Base-by-base conservation (phyloP, 2,113 vertebrate species). In the Sminthopsis crassicaudata region DNA sequence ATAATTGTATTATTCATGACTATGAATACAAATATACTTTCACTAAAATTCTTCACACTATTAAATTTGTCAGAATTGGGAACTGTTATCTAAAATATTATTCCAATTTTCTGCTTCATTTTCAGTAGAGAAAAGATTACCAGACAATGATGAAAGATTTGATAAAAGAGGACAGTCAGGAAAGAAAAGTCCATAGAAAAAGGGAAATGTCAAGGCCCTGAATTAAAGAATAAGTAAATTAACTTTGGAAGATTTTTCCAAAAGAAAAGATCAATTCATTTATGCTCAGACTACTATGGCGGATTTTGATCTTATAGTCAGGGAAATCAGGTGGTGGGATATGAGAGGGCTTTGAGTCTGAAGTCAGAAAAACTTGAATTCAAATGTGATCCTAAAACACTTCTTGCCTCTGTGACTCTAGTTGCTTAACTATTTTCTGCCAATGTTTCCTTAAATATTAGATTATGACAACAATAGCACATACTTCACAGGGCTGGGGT, bases 151-250 rank as follows among this genome's bases (percentile, higher is more conserved):
- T 55, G 16, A 60, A 92, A 36, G 67, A n/a, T 76, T n/a, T n/a
- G 4, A 19, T 16, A n/a, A 76, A 76, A 16, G 6, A 36, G 53
- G 67, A n/a, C 2, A 27, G 54, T 55, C 27, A 67, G 67, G n/a
- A 36, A 76, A 67, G 30, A 26, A 57, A 57, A 55, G 3, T 67
- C 1, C 30, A n/a, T 12, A 36, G 60, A 36, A 16, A 36, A 36
- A 36, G 12, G 60, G 14, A 19, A 76, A 76, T 76, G 6, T 2
- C 67, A 76, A 7, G 14, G 16, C n/a, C 30, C 3, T 95, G 76
- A 94, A 84, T 91, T 60, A 90, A 91, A 22, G 90, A 1, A 90
- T 46, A 91, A 91, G 50, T 14, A 93, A 94, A 55, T 57, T 91
- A 16, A 5, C 8, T 42, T 93, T 92, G 10, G 16, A 92, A 67